These are phyloP conservation scores for Uloborus diversus DNA, from an alignment of 1,140 invertebrate species.

Conservation along the genomic window DNA sequence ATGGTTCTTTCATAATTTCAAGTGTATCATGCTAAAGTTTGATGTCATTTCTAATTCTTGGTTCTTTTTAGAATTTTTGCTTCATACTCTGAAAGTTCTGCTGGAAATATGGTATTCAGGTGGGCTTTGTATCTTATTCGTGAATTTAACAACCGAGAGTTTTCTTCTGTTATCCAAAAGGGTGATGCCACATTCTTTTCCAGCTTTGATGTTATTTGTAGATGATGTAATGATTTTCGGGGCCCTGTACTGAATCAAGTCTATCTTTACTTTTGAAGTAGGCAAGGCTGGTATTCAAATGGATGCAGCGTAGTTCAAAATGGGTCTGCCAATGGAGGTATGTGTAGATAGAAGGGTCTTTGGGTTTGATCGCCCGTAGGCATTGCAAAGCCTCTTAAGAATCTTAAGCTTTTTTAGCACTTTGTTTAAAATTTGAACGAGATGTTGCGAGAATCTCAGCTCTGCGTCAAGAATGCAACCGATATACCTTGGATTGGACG, in stretches of 20 bases:
- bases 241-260: no score
- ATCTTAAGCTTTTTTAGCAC: slow-evolving; percentile 5
- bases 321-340: neutral
- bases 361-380: neutral
- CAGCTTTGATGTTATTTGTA: neutral
- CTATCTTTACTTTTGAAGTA: no score
- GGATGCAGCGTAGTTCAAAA: neutral
- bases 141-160: no score
- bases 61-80: no score
- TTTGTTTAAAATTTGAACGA: neutral
- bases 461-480: neutral
- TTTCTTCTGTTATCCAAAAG: neutral
- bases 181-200: neutral
- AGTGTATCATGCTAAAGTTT: no score
- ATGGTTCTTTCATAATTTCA: no score
- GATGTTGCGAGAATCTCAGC: slow-evolving; percentile 3
- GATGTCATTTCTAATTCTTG: no score
- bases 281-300: neutral
- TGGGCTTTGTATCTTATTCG: neutral
- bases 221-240: neutral
- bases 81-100: neutral
- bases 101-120: neutral
- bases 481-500: neutral
- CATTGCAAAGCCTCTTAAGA: neutral
- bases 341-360: neutral